Evolutionary conservation across 2,113 vertebrate genomes (phyloP).

Genomic region (Microtus pennsylvanicus): DNA sequence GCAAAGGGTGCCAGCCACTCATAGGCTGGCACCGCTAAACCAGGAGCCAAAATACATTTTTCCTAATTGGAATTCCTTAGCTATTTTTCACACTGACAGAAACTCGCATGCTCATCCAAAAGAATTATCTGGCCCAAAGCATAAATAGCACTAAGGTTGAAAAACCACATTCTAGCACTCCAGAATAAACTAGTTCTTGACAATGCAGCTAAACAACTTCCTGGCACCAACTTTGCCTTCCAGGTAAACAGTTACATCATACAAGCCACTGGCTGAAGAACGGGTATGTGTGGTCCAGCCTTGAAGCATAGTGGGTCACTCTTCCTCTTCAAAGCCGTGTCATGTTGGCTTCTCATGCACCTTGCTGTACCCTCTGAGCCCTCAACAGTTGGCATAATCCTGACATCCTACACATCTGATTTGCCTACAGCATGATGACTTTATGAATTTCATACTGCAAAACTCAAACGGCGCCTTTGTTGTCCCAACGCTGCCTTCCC

Average conservation of each 20-base stretch:
- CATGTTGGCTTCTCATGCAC: neutral
- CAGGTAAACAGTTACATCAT: neutral
- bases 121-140: neutral
- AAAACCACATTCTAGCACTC: neutral
- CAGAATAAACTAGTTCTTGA: neutral
- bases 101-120: neutral
- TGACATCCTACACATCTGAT: neutral
- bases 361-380: neutral
- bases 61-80: neutral
- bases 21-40: too few relatives aligned
- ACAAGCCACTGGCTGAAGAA: neutral
- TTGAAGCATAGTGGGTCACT: neutral
- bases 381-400: neutral
- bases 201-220: neutral
- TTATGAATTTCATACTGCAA: neutral
- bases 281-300: too few relatives aligned
- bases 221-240: neutral
- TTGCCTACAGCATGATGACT: neutral
- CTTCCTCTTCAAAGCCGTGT: neutral
- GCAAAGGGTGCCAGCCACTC: neutral
- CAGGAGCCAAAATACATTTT: neutral
- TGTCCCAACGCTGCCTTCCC: neutral
- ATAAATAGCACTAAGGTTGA: neutral
- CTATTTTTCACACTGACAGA: neutral
- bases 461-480: neutral